Percentiles rank a stretch among this genome's conserved stretches.
These are phyloP conservation scores for Eucriotettix oculatus DNA, from an alignment of 2,888 invertebrate genomes.

Conservation along the genomic window DNA sequence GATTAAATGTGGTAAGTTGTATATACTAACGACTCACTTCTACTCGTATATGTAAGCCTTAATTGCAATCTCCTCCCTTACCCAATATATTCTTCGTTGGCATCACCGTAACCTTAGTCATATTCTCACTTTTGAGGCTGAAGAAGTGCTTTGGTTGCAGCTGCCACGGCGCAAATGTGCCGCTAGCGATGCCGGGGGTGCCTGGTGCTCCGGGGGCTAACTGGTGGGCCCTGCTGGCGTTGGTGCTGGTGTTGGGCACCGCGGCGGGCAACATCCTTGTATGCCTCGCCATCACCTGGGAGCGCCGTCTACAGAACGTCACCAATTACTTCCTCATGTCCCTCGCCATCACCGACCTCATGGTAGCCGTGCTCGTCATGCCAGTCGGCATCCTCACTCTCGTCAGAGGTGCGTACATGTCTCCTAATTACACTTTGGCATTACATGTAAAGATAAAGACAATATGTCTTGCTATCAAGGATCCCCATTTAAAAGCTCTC, in stretches of 20 bases:
- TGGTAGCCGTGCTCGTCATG: slow-evolving; percentile 92
- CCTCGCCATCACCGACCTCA: slow-evolving; percentile 82
- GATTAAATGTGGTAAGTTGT: too few species aligned
- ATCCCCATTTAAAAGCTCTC: too few species aligned
- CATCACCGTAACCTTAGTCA: too few species aligned
- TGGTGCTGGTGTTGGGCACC: slow-evolving; percentile 65
- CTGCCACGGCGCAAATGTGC: neutral
- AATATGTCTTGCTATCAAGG: too few species aligned
- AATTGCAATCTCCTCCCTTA: too few species aligned
- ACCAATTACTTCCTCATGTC: slow-evolving; percentile 96
- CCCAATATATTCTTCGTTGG: too few species aligned
- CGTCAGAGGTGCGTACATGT: slow-evolving; percentile 49
- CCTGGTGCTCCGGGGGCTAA: slow-evolving; percentile 31
- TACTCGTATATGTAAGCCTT: too few species aligned
- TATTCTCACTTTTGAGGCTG: too few species aligned
- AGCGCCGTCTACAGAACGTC: slow-evolving; percentile 83
- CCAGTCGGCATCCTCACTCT: slow-evolving; percentile 75
- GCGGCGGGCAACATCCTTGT: slow-evolving; percentile 88
- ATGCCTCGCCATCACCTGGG: slow-evolving; percentile 82
- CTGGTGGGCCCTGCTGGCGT: slow-evolving; percentile 69
- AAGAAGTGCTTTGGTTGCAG: neutral
- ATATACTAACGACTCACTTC: too few species aligned
- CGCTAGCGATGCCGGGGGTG: slow-evolving; percentile 1
- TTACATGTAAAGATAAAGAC: too few species aligned
- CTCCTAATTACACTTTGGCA: neutral